A percentile compares a stretch with the other conserved stretches of the same genome.
phyloP scores from a whole-genome alignment of 2,888 invertebrate species.

The Mamestra brassicae region DNA sequence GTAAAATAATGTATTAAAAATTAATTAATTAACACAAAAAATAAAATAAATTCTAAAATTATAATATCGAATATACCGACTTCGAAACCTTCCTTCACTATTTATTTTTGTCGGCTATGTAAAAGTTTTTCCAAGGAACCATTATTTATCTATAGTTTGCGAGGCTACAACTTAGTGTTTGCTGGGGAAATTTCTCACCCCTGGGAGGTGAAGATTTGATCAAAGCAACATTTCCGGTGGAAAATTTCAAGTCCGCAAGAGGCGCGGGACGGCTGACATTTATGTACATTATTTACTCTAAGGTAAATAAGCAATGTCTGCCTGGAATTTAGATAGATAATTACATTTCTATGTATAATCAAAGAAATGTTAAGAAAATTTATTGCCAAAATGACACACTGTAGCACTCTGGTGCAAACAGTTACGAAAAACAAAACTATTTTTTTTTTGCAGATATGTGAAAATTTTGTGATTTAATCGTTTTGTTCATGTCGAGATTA shows the following conservation, averaged over 20 bases:
- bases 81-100: not conserved
- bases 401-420: too few species aligned
- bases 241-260: constrained; percentile 14
- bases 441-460: too few species aligned
- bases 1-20: too few species aligned
- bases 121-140: constrained; percentile 23
- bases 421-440: too few species aligned
- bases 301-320: not conserved
- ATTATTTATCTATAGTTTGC: constrained; percentile 36
- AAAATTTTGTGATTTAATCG: too few species aligned
- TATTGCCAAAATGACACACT: too few species aligned
- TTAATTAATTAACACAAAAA: not conserved
- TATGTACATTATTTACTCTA: not conserved
- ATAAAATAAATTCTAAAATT: not conserved
- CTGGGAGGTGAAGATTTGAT: constrained; percentile 28
- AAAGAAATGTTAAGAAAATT: too few species aligned
- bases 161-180: constrained; percentile 21
- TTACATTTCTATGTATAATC: too few species aligned
- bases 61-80: not conserved
- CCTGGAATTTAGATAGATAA: not conserved
- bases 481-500: too few species aligned
- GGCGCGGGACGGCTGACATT: not conserved
- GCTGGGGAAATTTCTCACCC: constrained; percentile 18
- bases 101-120: constrained; percentile 6
- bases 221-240: constrained; percentile 28